These are phyloP conservation scores for Origma solitaria DNA, from an alignment of 2,113 vertebrate genomes.

Conservation along the genomic window DNA sequence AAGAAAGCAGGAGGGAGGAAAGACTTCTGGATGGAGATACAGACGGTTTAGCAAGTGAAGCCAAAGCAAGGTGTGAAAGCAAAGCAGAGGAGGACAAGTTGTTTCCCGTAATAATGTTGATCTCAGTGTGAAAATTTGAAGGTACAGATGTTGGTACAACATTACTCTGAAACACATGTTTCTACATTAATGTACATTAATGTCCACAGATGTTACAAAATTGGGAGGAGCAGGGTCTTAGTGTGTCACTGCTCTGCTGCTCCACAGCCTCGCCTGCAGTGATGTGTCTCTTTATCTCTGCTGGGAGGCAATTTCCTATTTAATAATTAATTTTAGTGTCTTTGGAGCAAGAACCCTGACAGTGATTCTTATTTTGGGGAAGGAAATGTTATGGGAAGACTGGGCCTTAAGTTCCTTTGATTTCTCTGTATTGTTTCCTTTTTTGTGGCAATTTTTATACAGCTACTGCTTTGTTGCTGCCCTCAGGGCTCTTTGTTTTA, in stretches of 20 bases:
- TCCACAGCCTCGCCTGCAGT: not conserved
- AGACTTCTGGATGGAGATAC: not conserved
- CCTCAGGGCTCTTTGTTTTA: not conserved
- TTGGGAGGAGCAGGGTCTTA: not conserved
- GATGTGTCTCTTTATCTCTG: not conserved
- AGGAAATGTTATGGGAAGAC: not conserved
- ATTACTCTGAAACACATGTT: not conserved
- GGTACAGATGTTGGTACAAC: not conserved
- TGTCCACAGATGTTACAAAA: not conserved
- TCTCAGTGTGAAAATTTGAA: not conserved
- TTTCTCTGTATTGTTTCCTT: not conserved
- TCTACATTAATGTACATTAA: fast-evolving
- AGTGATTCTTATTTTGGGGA: not conserved
- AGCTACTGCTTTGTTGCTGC: not conserved
- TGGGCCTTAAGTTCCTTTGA: not conserved
- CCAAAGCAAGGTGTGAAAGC: not conserved
- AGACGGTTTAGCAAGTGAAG: not conserved
- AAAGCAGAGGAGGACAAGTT: not conserved
- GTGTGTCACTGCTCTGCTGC: not conserved
- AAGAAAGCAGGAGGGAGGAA: not conserved
- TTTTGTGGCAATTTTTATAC: not conserved
- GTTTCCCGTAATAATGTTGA: not conserved
- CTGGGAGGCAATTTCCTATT: not conserved
- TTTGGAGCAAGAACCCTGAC: not conserved
- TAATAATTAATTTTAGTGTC: not conserved